Base-by-base conservation (phyloP, 2,888 invertebrate species). In the Troglohyphantes excavatus region DNA sequence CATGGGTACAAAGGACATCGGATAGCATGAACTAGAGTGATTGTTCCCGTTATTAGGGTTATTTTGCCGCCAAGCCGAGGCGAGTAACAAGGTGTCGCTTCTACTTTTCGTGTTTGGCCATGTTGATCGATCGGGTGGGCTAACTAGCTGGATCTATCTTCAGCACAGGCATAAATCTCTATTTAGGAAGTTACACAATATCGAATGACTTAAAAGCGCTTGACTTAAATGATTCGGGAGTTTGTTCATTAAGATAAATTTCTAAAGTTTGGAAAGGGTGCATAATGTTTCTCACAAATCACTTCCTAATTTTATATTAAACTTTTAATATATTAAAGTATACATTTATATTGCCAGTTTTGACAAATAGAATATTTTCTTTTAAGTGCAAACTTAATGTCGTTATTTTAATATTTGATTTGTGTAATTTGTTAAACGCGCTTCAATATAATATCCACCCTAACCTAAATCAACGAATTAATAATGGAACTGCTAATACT, bases 181-280 rank as follows among this genome's bases (percentile, higher is more conserved):
- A 53, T 53, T 53, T 53, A 53, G 13, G 53, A n/a, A n/a, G n/a
- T n/a, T n/a, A n/a, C 53, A 53, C 53, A 53, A 53, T 53, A 53
- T 53, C 53, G n/a, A n/a, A n/a, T 13, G 53, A n/a, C 53, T 53
- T 53, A 53, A 3, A 53, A 53, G 53, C 53, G 53, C 53, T 53
- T 53, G 13, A 5, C 53, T 53, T n/a, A 5, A 53, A 53, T 53
- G 17, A 13, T 53, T 53, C n/a, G 17, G 13, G n/a, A 53, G 53
- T 53, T 9, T 13, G 53, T 53, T 53, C 53, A 53, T 53, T 53
- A 53, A 53, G 53, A 53, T n/a, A n/a, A 53, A 53, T 53, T 53
- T n/a, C 13, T 5, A 17, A 53, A 53, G 53, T 53, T 53, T 53
- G 5, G 53, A 53, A 33, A n/a, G 53, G 17, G 13, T 53, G 17